A percentile compares a stretch with the other conserved stretches of the same genome.
Evolutionary conservation across 2,888 invertebrate genomes (phyloP).

Genomic region (Pristionchus arcanus): DNA sequence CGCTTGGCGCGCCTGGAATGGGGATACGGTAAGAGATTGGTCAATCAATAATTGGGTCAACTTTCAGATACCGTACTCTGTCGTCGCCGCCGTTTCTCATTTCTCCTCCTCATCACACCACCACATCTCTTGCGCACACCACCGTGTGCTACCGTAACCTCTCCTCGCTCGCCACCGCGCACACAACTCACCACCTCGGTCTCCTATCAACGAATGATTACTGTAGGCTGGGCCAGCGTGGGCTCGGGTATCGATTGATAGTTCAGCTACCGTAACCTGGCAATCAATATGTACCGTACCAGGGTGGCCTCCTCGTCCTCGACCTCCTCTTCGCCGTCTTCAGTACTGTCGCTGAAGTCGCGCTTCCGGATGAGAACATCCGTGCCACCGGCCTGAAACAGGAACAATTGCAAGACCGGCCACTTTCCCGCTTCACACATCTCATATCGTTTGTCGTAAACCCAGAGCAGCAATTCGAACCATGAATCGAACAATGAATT

Average conservation of each 20-base stretch:
- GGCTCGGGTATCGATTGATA: background rate
- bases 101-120: slow-evolving; percentile 33
- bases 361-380: slow-evolving; percentile 23
- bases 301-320: slow-evolving; percentile 12
- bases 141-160: slow-evolving; percentile 24
- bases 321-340: slow-evolving; percentile 44
- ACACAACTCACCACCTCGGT: slow-evolving; percentile 52
- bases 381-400: slow-evolving; percentile 3
- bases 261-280: background rate
- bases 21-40: background rate
- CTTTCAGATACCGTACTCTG: slow-evolving; percentile 32
- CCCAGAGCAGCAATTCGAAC: too few relatives aligned
- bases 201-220: slow-evolving; percentile 50
- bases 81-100: background rate
- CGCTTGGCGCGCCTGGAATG: slow-evolving; percentile 38
- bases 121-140: background rate
- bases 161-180: slow-evolving; percentile 22
- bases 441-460: too few relatives aligned
- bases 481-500: too few relatives aligned
- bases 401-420: background rate
- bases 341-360: slow-evolving; percentile 49
- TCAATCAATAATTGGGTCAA: slow-evolving; percentile 5
- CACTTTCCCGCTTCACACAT: too few relatives aligned
- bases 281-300: slow-evolving; percentile 31
- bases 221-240: background rate